phyloP scores from a whole-genome alignment of 2,888 invertebrate species.

The Temnothorax rugatulus region DNA sequence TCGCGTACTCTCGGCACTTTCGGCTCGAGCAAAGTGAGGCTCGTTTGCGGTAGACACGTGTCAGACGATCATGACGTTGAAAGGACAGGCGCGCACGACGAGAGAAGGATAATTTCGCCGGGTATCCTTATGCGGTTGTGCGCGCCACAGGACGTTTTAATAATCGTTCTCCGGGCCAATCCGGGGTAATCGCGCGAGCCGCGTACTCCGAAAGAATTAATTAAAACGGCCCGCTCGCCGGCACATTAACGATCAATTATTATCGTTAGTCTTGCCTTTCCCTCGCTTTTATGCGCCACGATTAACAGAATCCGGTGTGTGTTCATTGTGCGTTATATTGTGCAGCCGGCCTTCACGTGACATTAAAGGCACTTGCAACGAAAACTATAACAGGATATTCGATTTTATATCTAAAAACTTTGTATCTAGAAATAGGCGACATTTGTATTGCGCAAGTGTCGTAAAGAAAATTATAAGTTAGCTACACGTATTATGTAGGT shows the following conservation, averaged over 20 bases:
- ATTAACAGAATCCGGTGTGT: slow-evolving; percentile 39
- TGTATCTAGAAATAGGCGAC: background rate
- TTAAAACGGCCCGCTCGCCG: slow-evolving; percentile 32
- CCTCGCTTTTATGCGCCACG: background rate
- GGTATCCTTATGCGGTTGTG: slow-evolving; percentile 13
- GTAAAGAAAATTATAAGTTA: slow-evolving; percentile 29
- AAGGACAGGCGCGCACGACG: slow-evolving; percentile 36
- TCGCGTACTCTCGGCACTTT: slow-evolving; percentile 14
- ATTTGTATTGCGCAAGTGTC: slow-evolving; percentile 9
- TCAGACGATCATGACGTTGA: slow-evolving; percentile 45
- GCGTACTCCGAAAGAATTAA: slow-evolving; percentile 39
- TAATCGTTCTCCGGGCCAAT: slow-evolving; percentile 18
- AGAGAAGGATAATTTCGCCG: slow-evolving; percentile 11
- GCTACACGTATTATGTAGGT: background rate
- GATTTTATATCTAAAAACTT: slow-evolving; percentile 44
- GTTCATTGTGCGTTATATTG: background rate
- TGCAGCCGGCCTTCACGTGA: slow-evolving; percentile 22
- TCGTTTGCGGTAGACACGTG: slow-evolving; percentile 48
- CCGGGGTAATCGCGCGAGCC: slow-evolving; percentile 36
- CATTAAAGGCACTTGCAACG: slow-evolving; percentile 8
- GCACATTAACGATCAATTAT: slow-evolving; percentile 51
- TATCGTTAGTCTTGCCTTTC: slow-evolving; percentile 8
- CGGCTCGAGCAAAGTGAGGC: slow-evolving; percentile 32
- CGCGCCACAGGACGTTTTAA: slow-evolving; percentile 37
- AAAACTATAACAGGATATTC: slow-evolving; percentile 53